These are phyloP conservation scores for Styela plicata DNA, from an alignment of 23 tunicate species.

Conservation along the genomic window DNA sequence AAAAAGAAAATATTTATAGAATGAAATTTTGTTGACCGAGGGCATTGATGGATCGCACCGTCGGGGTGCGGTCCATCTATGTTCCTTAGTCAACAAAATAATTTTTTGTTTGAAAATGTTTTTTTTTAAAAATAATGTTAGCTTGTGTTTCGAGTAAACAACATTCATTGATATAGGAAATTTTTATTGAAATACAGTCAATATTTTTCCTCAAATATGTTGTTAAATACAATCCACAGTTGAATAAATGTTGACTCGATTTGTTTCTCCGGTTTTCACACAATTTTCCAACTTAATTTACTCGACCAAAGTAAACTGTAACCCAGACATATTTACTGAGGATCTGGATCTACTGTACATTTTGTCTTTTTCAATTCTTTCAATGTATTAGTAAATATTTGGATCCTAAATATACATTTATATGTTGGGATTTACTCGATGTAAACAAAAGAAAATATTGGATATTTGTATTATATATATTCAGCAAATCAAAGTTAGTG, in stretches of 20 bases:
- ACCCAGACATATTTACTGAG: neutral
- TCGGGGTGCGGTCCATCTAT: too few species aligned
- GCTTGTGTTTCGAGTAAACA: conserved; percentile 25
- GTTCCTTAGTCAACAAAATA: too few species aligned
- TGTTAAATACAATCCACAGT: conserved; percentile 45
- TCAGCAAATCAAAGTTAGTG: conserved; percentile 16
- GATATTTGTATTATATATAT: conserved; percentile 18
- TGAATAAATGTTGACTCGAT: conserved; percentile 50
- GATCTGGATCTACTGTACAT: neutral
- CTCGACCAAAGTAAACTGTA: neutral
- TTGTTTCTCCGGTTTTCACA: conserved; percentile 36
- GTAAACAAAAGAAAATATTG: conserved; percentile 2
- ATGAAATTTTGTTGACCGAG: too few species aligned
- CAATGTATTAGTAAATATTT: neutral
- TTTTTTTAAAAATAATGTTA: too few species aligned
- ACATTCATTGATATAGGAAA: conserved; percentile 14
- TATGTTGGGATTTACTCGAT: neutral
- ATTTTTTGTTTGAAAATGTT: too few species aligned
- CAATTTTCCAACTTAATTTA: neutral
- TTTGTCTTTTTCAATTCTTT: too few species aligned
- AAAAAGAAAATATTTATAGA: too few species aligned
- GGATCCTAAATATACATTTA: too few species aligned
- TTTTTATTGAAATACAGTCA: conserved; percentile 40
- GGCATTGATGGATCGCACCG: too few species aligned
- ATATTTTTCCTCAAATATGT: conserved; percentile 65